phyloP scores from a whole-genome alignment of 2,113 vertebrate species.

The Cyanoderma ruficeps region DNA sequence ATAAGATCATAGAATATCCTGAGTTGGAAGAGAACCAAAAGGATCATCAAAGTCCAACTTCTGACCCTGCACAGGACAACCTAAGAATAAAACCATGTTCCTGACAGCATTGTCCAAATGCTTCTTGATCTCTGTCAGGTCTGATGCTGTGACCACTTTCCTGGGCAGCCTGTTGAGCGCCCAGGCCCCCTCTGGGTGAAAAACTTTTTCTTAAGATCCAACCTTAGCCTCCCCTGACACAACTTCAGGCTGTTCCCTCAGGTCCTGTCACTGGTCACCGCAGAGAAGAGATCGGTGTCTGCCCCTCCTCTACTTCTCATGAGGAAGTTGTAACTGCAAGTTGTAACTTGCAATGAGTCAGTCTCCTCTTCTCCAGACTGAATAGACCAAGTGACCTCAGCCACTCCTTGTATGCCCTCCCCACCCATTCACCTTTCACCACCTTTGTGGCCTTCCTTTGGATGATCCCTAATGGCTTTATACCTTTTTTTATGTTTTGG shows the following conservation, averaged over 20 bases:
- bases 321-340: accelerated
- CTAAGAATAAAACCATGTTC: background rate
- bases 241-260: background rate
- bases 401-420: accelerated
- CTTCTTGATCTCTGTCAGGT: background rate
- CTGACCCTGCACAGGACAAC: background rate
- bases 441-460: background rate
- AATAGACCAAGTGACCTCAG: background rate
- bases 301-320: background rate
- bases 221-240: background rate
- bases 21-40: background rate
- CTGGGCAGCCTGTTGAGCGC: background rate
- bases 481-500: background rate
- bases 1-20: background rate
- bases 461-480: background rate
- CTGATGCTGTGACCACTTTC: background rate
- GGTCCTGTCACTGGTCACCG: background rate
- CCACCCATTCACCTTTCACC: background rate
- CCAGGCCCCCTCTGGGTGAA: accelerated
- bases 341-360: too few relatives aligned
- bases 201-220: background rate
- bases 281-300: too few relatives aligned
- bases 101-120: background rate
- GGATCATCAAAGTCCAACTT: background rate
- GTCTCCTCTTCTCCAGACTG: background rate